Evolutionary conservation across 2,888 invertebrate genomes (phyloP).

Genomic region (Andrena chrysosceles): DNA sequence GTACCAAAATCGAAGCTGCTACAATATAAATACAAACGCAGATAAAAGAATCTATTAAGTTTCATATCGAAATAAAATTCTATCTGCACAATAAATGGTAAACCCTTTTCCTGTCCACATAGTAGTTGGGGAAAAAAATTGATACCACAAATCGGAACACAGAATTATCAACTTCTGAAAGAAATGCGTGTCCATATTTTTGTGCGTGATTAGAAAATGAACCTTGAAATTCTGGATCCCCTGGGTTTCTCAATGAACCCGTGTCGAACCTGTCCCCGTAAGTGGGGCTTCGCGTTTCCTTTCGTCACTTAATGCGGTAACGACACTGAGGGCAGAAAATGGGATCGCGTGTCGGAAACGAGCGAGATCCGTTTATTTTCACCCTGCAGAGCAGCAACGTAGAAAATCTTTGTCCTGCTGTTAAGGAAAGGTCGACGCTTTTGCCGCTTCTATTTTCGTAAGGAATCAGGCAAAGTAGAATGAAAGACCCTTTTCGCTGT

Average conservation of each 20-base stretch:
- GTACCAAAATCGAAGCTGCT: too few relatives aligned
- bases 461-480: neutral
- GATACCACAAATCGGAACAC: neutral
- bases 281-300: too few relatives aligned
- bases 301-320: neutral
- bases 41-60: too few relatives aligned
- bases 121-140: neutral
- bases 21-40: too few relatives aligned
- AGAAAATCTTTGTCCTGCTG: neutral
- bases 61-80: too few relatives aligned
- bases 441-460: neutral
- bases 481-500: neutral
- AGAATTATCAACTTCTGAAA: neutral
- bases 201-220: neutral
- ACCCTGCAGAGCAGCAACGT: neutral
- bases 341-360: neutral
- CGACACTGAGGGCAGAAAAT: too few relatives aligned
- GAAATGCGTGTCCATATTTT: neutral
- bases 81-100: too few relatives aligned
- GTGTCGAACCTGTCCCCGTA: neutral
- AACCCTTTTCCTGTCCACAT: too few relatives aligned
- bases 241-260: neutral
- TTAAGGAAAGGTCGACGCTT: neutral
- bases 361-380: conserved; percentile 9
- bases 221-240: neutral